Evolutionary conservation across 2,888 invertebrate genomes (phyloP).

Genomic region (Napeogenes inachia): DNA sequence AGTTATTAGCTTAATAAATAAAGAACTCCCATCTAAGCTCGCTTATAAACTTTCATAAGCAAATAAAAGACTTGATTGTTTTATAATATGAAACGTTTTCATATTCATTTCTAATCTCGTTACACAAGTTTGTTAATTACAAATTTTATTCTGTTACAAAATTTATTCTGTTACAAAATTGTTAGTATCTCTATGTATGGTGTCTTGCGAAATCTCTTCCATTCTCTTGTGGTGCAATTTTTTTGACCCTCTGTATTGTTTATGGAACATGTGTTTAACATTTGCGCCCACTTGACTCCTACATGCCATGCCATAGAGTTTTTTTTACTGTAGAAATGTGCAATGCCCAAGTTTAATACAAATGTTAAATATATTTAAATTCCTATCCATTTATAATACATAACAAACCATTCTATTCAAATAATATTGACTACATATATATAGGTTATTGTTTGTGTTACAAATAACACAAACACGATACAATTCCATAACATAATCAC

Average conservation of each 20-base stretch:
- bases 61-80: too few species aligned
- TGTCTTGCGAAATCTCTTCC: constrained; percentile 10
- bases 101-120: too few species aligned
- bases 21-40: too few species aligned
- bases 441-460: neutral
- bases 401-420: too few species aligned
- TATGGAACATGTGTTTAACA: constrained; percentile 18
- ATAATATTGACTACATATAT: neutral
- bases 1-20: too few species aligned
- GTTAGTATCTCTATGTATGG: neutral
- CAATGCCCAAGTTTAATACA: too few species aligned
- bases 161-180: neutral
- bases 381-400: too few species aligned
- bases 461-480: too few species aligned
- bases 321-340: neutral
- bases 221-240: constrained; percentile 16
- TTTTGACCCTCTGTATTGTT: constrained; percentile 14
- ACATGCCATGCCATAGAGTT: neutral
- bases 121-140: too few species aligned
- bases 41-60: too few species aligned
- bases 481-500: neutral
- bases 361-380: too few species aligned
- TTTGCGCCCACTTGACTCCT: constrained; percentile 11
- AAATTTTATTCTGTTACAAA: neutral
- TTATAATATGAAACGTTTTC: too few species aligned